Percentiles rank a stretch among this genome's conserved stretches.
Evolutionary conservation across 2,113 vertebrate genomes (phyloP).

Genomic region (Empidonax alnorum): DNA sequence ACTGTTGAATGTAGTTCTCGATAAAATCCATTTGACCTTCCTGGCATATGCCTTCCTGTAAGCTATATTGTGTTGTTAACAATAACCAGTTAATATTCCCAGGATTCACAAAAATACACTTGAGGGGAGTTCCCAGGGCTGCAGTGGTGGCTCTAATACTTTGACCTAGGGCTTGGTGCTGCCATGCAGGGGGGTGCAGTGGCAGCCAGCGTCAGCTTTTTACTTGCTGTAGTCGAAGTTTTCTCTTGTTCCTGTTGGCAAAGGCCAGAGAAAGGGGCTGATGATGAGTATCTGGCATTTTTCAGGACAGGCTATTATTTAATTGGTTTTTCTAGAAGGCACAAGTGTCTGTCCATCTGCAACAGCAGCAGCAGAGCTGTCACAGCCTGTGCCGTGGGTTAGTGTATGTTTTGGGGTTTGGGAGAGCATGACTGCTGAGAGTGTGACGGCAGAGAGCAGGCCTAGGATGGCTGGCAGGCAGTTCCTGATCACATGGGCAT

Average conservation of each 20-base stretch:
- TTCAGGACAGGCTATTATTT: background rate
- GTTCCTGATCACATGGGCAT: background rate
- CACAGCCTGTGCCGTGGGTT: fast-evolving
- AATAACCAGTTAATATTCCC: background rate
- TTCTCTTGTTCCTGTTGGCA: background rate
- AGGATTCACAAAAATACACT: background rate
- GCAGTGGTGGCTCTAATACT: background rate
- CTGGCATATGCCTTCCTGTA: background rate
- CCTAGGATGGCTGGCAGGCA: background rate
- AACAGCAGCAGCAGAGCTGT: background rate
- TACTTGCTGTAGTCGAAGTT: background rate
- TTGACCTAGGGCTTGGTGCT: background rate
- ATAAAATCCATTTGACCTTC: background rate
- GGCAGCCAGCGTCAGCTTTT: background rate
- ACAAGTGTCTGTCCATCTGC: background rate
- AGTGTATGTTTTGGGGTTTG: background rate
- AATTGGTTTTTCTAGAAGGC: background rate
- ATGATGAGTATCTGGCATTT: background rate
- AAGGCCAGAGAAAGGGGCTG: background rate
- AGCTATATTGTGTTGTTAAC: background rate
- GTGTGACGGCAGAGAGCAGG: background rate
- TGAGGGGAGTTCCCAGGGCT: background rate
- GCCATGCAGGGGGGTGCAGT: background rate
- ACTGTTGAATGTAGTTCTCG: background rate
- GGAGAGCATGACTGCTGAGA: background rate